Base-by-base conservation (phyloP, 2,113 vertebrate genomes). In the Strix aluco region DNA sequence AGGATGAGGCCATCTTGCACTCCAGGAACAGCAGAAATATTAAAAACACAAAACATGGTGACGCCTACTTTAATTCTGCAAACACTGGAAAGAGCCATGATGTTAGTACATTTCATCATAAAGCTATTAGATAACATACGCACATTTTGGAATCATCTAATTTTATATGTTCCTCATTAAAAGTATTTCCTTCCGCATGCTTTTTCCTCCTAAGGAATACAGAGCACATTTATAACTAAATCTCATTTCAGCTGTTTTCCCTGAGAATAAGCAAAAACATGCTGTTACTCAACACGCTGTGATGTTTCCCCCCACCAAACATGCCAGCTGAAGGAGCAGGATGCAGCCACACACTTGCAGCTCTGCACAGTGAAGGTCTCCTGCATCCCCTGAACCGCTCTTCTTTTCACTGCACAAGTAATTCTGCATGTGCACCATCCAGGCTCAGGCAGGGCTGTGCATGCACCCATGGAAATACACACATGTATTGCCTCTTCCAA, bases 231-330 rank as follows among this genome's bases (percentile, higher is more conserved):
- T 70, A 13, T 14, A 20, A 67, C 63, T 55, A 91, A 79, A 81
- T 36, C 73, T 81, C 26, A 1, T 91, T 94, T 91, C 89, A 65
- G 61, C 38, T 40, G 6, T 74, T 96, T 84, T 71, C n/a, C 36
- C 52, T 40, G 55, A 61, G 81, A 87, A 59, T 30, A 59, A 65
- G 49, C 69, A 59, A 78, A 86, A 86, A 63, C 9, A 11, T 36
- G n/a, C 38, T 49, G n/a, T 20, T 85, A 21, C 36, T 52, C 4
- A 1, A 20, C 42, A 19, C 0, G 0, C 36, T n/a, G 17, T 21
- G 69, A n/a, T 47, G 38, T 16, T 81, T 62, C 34, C 29, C 32
- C 15, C 5, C 6, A 2, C 18, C 58, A 36, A 15, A 30, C 17
- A 55, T 2, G 1, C 4, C 1, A 6, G 5, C 21, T 18, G 81